phyloP scores from a whole-genome alignment of 2,113 vertebrate genomes.

The Colistium nudipinnis region DNA sequence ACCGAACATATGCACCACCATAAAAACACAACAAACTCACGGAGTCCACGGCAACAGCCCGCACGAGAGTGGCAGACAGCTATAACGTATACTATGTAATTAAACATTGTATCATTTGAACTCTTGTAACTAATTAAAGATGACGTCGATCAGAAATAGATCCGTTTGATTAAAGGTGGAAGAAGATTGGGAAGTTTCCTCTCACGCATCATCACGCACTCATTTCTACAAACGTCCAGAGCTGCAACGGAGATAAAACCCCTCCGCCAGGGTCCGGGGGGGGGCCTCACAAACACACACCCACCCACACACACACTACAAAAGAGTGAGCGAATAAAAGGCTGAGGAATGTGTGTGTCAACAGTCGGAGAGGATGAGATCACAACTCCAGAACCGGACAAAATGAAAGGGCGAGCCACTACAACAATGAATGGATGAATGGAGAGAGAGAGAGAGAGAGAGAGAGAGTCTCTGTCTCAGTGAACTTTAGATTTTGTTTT shows the following conservation, averaged over 20 bases:
- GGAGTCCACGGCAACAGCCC: neutral
- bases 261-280: conserved; percentile 36
- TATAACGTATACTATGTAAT: too few relatives aligned
- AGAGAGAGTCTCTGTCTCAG: neutral
- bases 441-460: conserved; percentile 15
- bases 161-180: too few relatives aligned
- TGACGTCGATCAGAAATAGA: too few relatives aligned
- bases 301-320: conserved; percentile 16
- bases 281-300: conserved; percentile 33
- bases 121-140: too few relatives aligned
- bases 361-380: conserved; percentile 57
- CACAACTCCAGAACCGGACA: conserved; percentile 28
- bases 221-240: too few relatives aligned
- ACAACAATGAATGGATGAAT: neutral
- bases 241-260: conserved; percentile 22
- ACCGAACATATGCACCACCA: neutral
- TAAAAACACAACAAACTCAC: neutral
- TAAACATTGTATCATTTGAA: too few relatives aligned
- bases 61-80: too few relatives aligned
- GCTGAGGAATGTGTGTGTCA: conserved; percentile 72
- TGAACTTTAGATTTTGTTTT: too few relatives aligned
- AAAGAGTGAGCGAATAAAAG: conserved; percentile 41
- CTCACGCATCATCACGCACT: too few relatives aligned
- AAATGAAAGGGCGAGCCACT: conserved; percentile 11
- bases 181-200: too few relatives aligned